A percentile compares a stretch with the other conserved stretches of the same genome.
Evolutionary conservation across 37 sponge, comb jelly and placozoan genomes (phyloP).

Genomic region (Halichondria panicea): DNA sequence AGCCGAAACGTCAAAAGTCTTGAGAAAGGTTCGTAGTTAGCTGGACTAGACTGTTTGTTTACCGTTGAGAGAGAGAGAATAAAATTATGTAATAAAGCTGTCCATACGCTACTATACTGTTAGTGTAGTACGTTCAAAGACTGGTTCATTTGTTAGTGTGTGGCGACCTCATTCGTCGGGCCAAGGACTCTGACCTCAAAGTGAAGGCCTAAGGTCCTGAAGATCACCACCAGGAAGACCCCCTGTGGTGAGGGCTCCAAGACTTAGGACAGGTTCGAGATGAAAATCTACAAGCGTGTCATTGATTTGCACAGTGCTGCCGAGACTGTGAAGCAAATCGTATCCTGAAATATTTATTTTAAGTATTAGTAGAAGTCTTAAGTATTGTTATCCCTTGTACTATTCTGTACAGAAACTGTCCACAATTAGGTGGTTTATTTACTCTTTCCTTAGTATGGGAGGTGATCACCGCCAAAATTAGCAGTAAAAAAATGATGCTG

Average conservation of each 20-base stretch:
- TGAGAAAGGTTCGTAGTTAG: constrained; percentile 82
- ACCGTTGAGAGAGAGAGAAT: background rate
- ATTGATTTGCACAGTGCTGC: constrained; percentile 97
- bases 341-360: constrained; percentile 59
- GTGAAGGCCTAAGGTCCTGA: constrained; percentile 97
- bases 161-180: constrained; percentile 88
- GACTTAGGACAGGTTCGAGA: constrained; percentile 98
- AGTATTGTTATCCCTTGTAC: background rate
- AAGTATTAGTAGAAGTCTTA: background rate
- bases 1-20: constrained; percentile 95
- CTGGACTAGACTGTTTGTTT: background rate
- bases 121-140: background rate
- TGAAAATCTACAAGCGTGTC: constrained; percentile 98
- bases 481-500: too few species aligned
- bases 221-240: constrained; percentile 96
- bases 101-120: background rate
- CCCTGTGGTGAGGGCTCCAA: constrained; percentile 99
- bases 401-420: background rate
- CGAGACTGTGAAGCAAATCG: constrained; percentile 97
- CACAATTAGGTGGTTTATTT: background rate
- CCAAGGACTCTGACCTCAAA: constrained; percentile 82
- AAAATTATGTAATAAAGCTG: background rate
- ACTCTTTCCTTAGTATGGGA: too few species aligned
- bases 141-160: constrained; percentile 66
- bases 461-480: too few species aligned